A percentile compares a stretch with the other conserved stretches of the same genome.
Evolutionary conservation across 2,888 invertebrate genomes (phyloP).

Genomic region (Cantharis rufa): DNA sequence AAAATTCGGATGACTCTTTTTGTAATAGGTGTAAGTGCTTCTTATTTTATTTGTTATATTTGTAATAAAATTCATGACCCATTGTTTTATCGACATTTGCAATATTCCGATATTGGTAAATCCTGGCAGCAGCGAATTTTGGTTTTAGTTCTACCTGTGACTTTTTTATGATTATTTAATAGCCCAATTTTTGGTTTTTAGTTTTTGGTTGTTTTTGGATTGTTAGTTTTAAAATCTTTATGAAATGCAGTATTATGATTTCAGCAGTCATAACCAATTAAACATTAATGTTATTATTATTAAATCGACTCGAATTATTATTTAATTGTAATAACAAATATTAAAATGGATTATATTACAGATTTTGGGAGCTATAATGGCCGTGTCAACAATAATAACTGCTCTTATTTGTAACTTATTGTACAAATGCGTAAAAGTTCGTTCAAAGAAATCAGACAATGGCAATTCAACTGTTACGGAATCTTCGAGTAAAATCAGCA

Average conservation of each 20-base stretch:
- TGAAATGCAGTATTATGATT: too few species aligned
- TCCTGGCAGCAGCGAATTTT: too few species aligned
- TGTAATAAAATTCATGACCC: neutral
- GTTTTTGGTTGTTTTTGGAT: too few species aligned
- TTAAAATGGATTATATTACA: conserved; percentile 15
- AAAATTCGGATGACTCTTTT: conserved; percentile 47
- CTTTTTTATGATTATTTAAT: too few species aligned
- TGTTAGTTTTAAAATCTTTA: too few species aligned
- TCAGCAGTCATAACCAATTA: too few species aligned
- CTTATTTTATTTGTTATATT: neutral
- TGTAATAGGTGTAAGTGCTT: conserved; percentile 43
- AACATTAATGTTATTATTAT: too few species aligned
- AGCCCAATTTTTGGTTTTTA: too few species aligned
- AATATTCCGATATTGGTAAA: too few species aligned
- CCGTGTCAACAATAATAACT: conserved; percentile 34
- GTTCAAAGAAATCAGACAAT: neutral
- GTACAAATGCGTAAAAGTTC: conserved; percentile 32
- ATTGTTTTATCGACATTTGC: too few species aligned
- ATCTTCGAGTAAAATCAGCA: neutral
- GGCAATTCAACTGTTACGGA: neutral
- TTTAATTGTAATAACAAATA: neutral
- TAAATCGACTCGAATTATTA: too few species aligned
- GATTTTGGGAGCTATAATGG: conserved; percentile 36
- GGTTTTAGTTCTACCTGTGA: too few species aligned
- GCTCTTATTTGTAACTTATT: conserved; percentile 35